Evolutionary conservation across 53 echinoderm and acorn worm genomes (phyloP).

Genomic region (Actinopyga echinites): DNA sequence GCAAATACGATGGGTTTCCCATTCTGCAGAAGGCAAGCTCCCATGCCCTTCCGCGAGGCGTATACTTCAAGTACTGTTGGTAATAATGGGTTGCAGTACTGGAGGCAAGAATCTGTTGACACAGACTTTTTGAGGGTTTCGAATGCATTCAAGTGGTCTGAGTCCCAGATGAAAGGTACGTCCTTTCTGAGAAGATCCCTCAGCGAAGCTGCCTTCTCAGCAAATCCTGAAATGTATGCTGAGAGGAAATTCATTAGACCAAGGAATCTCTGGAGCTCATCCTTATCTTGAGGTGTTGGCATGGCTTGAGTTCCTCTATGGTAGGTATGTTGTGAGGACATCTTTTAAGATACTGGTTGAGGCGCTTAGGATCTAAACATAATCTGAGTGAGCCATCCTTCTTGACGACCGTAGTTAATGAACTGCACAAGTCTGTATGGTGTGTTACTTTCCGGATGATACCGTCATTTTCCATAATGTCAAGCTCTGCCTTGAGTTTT

Average conservation of each 20-base stretch:
- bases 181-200: background rate
- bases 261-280: conserved; percentile 56
- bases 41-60: too few species aligned
- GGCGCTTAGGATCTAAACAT: conserved; percentile 58
- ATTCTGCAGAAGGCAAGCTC: too few species aligned
- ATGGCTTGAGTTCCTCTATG: conserved; percentile 58
- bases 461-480: conserved; percentile 54
- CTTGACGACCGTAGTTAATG: conserved; percentile 50
- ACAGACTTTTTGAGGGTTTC: background rate
- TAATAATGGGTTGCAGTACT: too few species aligned
- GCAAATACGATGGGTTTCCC: too few species aligned
- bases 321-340: conserved; percentile 68
- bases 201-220: background rate
- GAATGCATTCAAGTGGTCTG: conserved; percentile 25
- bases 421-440: conserved; percentile 67
- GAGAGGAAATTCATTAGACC: conserved; percentile 42
- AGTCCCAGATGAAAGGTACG: background rate
- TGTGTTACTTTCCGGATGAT: conserved; percentile 37
- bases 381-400: conserved; percentile 55
- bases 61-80: too few species aligned
- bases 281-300: too few species aligned
- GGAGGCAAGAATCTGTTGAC: too few species aligned
- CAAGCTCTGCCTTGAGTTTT: conserved; percentile 61
- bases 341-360: conserved; percentile 58
- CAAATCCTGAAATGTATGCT: background rate